Conservation (phyloP, 2,797 vertebrate species). For the Macroramphosus scolopax region DNA sequence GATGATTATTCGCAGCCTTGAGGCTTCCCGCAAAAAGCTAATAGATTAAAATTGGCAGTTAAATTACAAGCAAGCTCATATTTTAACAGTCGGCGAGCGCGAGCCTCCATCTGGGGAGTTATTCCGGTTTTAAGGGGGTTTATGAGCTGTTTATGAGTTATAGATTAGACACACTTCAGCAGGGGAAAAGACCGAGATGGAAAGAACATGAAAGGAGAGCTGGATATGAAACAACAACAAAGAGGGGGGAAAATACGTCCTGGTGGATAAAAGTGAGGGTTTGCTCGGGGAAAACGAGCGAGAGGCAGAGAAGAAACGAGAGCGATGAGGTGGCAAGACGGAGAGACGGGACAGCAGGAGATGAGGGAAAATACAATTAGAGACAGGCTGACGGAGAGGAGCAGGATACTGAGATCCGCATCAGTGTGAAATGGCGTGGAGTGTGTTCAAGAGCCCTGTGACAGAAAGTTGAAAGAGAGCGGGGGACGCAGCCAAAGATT, state of each 20-base stretch:
- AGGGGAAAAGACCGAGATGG: too few relatives aligned
- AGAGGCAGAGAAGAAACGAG: conserved; percentile 28
- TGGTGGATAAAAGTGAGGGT: conserved; percentile 27
- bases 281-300: conserved; percentile 17
- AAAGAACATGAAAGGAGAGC: conserved; percentile 30
- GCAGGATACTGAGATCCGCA: too few relatives aligned
- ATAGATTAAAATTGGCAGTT: too few relatives aligned
- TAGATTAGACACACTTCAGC: conserved; percentile 29
- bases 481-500: conserved; percentile 36
- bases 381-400: conserved; percentile 32
- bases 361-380: conserved; percentile 51
- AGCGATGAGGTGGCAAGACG: conserved; percentile 30
- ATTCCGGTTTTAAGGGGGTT: conserved; percentile 25
- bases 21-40: conserved; percentile 35
- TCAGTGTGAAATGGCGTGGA: conserved; percentile 46
- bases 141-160: conserved; percentile 25
- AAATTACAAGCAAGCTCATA: conserved; percentile 30
- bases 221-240: conserved; percentile 30
- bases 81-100: too few relatives aligned
- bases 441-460: conserved; percentile 39
- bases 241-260: conserved; percentile 22
- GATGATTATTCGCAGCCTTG: conserved; percentile 43
- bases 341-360: conserved; percentile 9
- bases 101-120: conserved; percentile 8
- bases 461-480: conserved; percentile 48